phyloP scores from a whole-genome alignment of 2,797 vertebrate species.

The Micromesistius poutassou region DNA sequence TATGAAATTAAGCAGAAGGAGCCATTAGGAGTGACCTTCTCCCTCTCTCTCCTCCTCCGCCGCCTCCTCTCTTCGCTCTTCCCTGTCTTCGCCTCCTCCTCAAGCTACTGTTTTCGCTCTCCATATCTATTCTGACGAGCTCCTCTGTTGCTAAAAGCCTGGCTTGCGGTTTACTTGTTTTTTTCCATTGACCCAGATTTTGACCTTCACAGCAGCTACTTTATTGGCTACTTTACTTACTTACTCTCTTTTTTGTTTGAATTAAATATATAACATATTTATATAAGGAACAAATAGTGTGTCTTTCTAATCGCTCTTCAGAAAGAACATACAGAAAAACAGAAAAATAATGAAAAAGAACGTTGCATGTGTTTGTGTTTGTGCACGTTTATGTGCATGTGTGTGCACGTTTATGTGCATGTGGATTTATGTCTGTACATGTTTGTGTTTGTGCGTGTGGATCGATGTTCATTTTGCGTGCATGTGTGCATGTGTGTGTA shows the following conservation, averaged over 20 bases:
- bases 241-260: constrained; percentile 32
- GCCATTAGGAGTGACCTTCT: constrained; percentile 70
- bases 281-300: constrained; percentile 27
- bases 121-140: constrained; percentile 34
- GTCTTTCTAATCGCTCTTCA: constrained; percentile 4
- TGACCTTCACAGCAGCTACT: constrained; percentile 55
- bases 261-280: neutral
- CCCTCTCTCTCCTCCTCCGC: neutral
- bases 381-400: constrained; percentile 2
- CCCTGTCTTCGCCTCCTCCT: constrained; percentile 23
- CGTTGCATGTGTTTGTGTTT: constrained; percentile 23
- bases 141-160: constrained; percentile 34
- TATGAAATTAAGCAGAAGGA: constrained; percentile 71
- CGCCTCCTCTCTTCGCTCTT: constrained; percentile 9
- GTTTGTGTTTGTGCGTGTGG: neutral
- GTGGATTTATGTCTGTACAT: constrained; percentile 8
- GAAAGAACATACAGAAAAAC: constrained; percentile 35
- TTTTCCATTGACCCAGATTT: constrained; percentile 33
- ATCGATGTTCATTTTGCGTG: neutral
- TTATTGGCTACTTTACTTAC: neutral
- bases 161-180: constrained; percentile 32
- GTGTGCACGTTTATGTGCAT: constrained; percentile 5
- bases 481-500: constrained; percentile 20
- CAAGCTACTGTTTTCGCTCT: constrained; percentile 11
- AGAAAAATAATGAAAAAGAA: constrained; percentile 8